phyloP scores from a whole-genome alignment of 2,113 vertebrate species.

The Macheiramphus alcinus region DNA sequence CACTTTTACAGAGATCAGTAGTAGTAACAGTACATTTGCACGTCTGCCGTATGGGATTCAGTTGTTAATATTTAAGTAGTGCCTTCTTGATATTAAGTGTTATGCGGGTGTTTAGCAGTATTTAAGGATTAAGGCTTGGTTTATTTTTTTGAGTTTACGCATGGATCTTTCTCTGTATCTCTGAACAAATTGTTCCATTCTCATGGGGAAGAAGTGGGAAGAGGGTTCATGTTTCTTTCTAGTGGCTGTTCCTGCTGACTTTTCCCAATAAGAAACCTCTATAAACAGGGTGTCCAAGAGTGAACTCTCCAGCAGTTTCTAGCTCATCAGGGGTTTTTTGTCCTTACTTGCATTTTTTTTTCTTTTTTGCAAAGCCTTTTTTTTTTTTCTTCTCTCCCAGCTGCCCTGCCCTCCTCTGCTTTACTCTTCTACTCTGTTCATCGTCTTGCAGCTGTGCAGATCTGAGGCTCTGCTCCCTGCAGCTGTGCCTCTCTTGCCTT shows the following conservation, averaged over 20 bases:
- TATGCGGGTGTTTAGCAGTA: neutral
- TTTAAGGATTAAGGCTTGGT: neutral
- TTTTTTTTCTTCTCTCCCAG: neutral
- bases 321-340: neutral
- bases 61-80: neutral
- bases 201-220: neutral
- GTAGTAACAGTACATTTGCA: neutral
- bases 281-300: constrained; percentile 42
- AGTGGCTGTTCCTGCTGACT: neutral
- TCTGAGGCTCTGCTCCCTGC: constrained; percentile 13
- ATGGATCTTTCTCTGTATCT: neutral
- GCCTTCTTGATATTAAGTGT: neutral
- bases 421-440: neutral
- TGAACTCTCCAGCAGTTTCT: constrained; percentile 20
- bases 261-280: neutral
- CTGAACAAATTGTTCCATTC: neutral
- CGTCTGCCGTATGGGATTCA: neutral
- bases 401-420: neutral
- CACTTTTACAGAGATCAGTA: neutral
- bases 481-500: constrained; percentile 25
- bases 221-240: constrained; percentile 1
- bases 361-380: neutral
- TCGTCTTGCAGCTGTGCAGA: constrained; percentile 32
- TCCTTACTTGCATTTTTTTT: neutral
- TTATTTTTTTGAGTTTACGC: neutral